Evolutionary conservation across 2,888 invertebrate genomes (phyloP), one percentile per base, ranked within the genome.

Genomic region (Phrixothrix hirtus): DNA sequence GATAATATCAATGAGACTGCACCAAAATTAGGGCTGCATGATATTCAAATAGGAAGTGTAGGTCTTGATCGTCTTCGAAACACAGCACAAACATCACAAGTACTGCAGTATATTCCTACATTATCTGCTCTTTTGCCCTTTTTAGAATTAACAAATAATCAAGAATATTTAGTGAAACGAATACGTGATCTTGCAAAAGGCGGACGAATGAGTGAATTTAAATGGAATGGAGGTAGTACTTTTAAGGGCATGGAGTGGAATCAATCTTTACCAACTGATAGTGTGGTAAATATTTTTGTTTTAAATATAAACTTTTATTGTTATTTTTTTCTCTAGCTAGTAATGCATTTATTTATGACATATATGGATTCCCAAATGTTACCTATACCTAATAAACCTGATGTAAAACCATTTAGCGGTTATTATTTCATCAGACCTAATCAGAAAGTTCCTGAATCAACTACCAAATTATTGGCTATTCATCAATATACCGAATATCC

Each of bases 171-270:
- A 10, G 87, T 89, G 36, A 85, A 84, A 56, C 80, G 95, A 61
- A 86, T 95, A 25, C 81, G 82, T 68, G 88, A 89, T 65, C 79
- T 95, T 56, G 83, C 89, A 0, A 83, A 82, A 69, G 93, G 92
- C 55, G 91, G 93, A 6, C 92, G 92, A 69, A 88, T 95, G 79
- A 88, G 91, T 67, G 88, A 88, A 64, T 96, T 89, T 77, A 85
- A 86, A 58, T 95, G 95, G 95, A 87, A 88, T 75, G 83, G 86
- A 48, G 95, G 95, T 34, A 87, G 89, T 30, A 77, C 77, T 16
- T 82, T 83, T 65, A 83, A 85, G 65, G 85, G 85, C 10, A 85
- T 88, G 65, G 83, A 83, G 36, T 93, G 94, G 93, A 88, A 87
- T 63, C 86, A 87, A 53, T 83, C 86, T 65, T 78, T 90, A 61